Conservation (phyloP, 1,140 invertebrate genomes). For the Musca domestica region DNA sequence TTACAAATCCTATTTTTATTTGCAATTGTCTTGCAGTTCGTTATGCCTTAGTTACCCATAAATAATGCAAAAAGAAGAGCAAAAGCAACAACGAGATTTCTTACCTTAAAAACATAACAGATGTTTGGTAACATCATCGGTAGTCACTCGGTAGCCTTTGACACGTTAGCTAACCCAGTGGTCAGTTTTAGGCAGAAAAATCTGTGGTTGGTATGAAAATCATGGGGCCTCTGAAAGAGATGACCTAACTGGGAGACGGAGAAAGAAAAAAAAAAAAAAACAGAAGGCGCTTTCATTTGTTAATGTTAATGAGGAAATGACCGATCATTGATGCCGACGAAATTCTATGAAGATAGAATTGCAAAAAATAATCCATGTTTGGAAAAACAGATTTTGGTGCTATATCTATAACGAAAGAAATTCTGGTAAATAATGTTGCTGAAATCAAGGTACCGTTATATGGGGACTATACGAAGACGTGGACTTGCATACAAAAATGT, state of each 20-base stretch:
- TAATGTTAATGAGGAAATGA: constrained; percentile 18
- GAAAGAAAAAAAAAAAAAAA: neutral
- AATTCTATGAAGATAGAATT: neutral
- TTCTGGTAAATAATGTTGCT: too few species aligned
- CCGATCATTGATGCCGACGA: constrained; percentile 3
- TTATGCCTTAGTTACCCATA: too few species aligned
- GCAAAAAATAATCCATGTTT: too few species aligned
- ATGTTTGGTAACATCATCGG: neutral
- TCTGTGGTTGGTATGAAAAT: constrained; percentile 9
- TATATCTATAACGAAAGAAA: too few species aligned
- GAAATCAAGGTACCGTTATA: too few species aligned
- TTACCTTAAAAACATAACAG: constrained; percentile 16
- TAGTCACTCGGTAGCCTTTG: constrained; percentile 9
- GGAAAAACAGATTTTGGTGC: too few species aligned
- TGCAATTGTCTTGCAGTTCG: constrained; percentile 4
- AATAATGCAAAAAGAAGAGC: too few species aligned
- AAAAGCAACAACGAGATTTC: neutral
- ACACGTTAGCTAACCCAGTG: constrained; percentile 13
- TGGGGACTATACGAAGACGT: too few species aligned
- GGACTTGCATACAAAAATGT: too few species aligned
- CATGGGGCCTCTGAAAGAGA: too few species aligned
- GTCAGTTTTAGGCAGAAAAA: constrained; percentile 11
- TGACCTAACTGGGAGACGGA: too few species aligned
- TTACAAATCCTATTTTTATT: constrained; percentile 19
- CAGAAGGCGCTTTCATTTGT: constrained; percentile 6